Base-by-base conservation (phyloP, 2,888 invertebrate species). In the Horisme vitalbata region DNA sequence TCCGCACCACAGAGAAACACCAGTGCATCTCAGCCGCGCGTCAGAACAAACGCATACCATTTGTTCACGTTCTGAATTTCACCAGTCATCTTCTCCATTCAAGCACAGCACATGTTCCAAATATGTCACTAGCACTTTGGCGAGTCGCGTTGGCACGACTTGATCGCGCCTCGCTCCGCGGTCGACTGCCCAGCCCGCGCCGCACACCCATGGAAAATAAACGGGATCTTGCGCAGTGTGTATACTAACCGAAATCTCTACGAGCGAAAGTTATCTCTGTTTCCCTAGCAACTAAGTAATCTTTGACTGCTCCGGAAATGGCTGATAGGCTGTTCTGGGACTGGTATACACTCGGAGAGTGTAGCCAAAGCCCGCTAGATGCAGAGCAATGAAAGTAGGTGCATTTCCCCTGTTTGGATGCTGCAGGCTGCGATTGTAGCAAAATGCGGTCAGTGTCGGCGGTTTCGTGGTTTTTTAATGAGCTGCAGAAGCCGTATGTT, bases 331-430 rank as follows among this genome's bases (percentile, higher is more conserved):
- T 74, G 6, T 44, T 62, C 75, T 64, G 53, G 55, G 45, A 45
- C 41, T 41, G 47, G 33, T 39, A 12, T 43, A 23, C 27, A 39
- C 11, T 37, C 55, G 56, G 65, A 55, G 65, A 70, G 68, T 71
- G 70, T 72, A 57, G 64, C 59, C 59, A 66, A 26, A 70, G 66
- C 62, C 68, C 56, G 73, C 75, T 81, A 79, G 80, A 72, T 83
- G 83, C 79, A 79, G 75, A 73, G 69, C 75, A 79, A 85, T 85
- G 85, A 84, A 87, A 86, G 86, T 86, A 82, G 84, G 82, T 71
- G 81, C 84, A 78, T 84, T 84, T 83, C 79, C 77, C 70, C 59
- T 59, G 43, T 61, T 65, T 72, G 68, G 83, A 82, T 79, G 82
- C 78, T 86, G 84, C 73, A 74, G 71, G 70, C 67, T 66, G 62